Conservation (phyloP, 2,888 invertebrate species). For the Melinaea menophilus region DNA sequence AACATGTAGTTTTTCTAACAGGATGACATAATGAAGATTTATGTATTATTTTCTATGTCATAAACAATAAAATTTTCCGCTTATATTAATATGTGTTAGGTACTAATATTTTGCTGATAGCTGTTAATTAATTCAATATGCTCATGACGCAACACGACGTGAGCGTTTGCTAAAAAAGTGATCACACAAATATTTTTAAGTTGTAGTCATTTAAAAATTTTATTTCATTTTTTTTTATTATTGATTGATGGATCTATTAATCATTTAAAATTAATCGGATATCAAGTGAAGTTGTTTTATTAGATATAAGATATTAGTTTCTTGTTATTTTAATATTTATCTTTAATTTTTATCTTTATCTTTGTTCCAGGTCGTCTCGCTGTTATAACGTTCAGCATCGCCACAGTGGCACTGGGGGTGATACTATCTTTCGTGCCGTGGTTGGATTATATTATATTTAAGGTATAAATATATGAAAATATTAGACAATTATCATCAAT, state of each 20-base stretch:
- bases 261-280: too few species aligned
- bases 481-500: not conserved
- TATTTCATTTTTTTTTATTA: too few species aligned
- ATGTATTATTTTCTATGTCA: not conserved
- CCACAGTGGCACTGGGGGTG: constrained; percentile 87
- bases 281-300: not conserved
- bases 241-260: too few species aligned
- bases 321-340: not conserved
- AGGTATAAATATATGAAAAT: constrained; percentile 68
- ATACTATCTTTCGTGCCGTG: constrained; percentile 91
- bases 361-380: constrained; percentile 86
- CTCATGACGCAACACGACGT: not conserved
- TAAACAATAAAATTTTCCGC: constrained; percentile 6
- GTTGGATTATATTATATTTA: constrained; percentile 91
- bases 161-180: not conserved
- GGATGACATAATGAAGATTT: not conserved
- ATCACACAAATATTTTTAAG: not conserved
- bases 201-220: not conserved
- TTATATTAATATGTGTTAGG: not conserved
- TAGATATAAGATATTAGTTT: not conserved
- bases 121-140: not conserved
- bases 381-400: constrained; percentile 87
- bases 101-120: not conserved
- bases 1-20: not conserved
- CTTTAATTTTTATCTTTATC: not conserved